Conservation (phyloP, 1,140 invertebrate species). For the Trichonephila inaurata region DNA sequence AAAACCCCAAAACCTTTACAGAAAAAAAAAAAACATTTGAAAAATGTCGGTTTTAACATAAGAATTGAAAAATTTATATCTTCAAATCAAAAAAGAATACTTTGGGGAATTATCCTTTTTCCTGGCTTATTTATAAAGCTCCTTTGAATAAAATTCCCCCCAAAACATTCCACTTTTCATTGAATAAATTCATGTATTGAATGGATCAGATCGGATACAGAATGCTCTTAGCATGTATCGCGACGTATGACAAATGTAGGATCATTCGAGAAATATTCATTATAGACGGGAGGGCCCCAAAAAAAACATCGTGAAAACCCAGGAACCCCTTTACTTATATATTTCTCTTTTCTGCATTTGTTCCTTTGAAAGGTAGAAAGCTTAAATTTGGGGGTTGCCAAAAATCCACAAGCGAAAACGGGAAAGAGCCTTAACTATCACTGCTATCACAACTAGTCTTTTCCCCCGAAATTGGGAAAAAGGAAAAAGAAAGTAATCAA, state of each 20-base stretch:
- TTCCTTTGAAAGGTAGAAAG: background rate
- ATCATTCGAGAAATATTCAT: constrained; percentile 22
- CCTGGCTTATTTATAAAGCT: too few relatives aligned
- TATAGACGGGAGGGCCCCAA: background rate
- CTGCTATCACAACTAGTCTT: constrained; percentile 19
- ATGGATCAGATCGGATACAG: too few relatives aligned
- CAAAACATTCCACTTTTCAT: too few relatives aligned
- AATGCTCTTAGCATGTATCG: too few relatives aligned
- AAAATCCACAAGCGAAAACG: background rate
- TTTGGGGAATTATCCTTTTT: too few relatives aligned
- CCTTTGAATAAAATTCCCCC: too few relatives aligned
- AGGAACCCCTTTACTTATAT: constrained; percentile 15
- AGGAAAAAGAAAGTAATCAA: constrained; percentile 25
- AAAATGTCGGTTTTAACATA: too few relatives aligned
- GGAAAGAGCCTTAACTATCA: constrained; percentile 42
- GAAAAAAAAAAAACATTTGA: too few relatives aligned
- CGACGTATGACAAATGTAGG: background rate
- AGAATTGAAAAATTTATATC: too few relatives aligned
- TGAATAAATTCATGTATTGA: too few relatives aligned
- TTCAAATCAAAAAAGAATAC: too few relatives aligned
- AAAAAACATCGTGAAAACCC: background rate
- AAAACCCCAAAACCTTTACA: too few relatives aligned
- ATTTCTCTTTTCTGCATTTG: background rate
- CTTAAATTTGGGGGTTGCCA: background rate
- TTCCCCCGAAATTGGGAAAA: background rate